Conservation (phyloP, 2,113 vertebrate species). For the Macrotis lagotis region DNA sequence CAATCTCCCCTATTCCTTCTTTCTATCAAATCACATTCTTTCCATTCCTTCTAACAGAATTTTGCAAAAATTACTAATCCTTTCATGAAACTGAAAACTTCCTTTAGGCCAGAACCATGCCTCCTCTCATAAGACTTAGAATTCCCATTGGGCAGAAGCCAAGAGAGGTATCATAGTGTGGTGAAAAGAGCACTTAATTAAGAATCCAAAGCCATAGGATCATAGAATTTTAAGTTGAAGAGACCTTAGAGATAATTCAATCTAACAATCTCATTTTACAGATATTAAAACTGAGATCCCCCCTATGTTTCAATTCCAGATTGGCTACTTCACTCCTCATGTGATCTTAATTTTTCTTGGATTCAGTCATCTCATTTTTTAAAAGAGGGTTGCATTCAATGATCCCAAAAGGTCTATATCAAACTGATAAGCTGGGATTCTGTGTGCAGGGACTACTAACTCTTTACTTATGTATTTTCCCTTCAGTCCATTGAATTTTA, state of each 20-base stretch:
- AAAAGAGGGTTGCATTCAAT: no score
- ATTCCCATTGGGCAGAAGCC: not conserved
- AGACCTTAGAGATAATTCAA: not conserved
- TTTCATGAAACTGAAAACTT: not conserved
- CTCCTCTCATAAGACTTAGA: not conserved
- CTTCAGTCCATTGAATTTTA: not conserved
- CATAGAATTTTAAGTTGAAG: not conserved
- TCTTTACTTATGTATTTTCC: not conserved
- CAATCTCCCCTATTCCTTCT: not conserved
- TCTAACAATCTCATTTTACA: not conserved
- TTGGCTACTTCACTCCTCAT: not conserved
- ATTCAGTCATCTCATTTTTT: not conserved
- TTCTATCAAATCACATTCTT: not conserved
- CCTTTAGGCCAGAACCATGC: not conserved
- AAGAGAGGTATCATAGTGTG: not conserved
- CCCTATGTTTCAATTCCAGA: not conserved
- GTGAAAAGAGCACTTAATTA: not conserved
- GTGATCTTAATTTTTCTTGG: not conserved
- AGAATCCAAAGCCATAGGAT: not conserved
- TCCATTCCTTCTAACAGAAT: constrained; percentile 3
- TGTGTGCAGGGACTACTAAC: not conserved
- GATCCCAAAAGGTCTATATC: not conserved
- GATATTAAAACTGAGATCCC: not conserved
- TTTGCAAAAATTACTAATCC: not conserved
- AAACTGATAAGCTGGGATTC: not conserved